phyloP scores from a whole-genome alignment of 2,888 invertebrate species.

The Chydorus sphaericus region DNA sequence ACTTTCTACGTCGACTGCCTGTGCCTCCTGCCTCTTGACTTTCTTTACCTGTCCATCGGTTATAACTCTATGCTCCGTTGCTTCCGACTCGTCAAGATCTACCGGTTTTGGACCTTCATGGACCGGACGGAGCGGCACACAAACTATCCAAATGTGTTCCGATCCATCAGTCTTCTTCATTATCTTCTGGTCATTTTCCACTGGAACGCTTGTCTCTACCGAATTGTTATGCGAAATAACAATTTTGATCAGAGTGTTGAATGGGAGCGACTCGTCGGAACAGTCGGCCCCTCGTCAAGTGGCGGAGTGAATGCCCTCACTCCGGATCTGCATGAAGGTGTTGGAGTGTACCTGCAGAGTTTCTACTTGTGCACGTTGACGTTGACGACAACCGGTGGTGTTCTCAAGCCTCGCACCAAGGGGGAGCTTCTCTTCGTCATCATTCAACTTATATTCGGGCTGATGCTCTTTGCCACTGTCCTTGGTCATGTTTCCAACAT shows the following conservation, averaged over 20 bases:
- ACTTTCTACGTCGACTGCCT: slow-evolving; percentile 97
- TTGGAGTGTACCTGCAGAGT: slow-evolving; percentile 90
- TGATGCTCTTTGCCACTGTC: slow-evolving; percentile 88
- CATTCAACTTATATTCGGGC: slow-evolving; percentile 80
- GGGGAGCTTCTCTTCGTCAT: slow-evolving; percentile 92
- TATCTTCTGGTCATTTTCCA: slow-evolving; percentile 96
- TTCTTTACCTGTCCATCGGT: slow-evolving; percentile 93
- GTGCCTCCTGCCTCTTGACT: slow-evolving; percentile 92
- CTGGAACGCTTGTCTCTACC: slow-evolving; percentile 98
- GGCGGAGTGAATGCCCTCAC: slow-evolving; percentile 42
- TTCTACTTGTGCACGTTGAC: slow-evolving; percentile 97
- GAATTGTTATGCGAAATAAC: slow-evolving; percentile 89
- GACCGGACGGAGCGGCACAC: slow-evolving; percentile 96
- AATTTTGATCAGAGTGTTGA: slow-evolving; percentile 86
- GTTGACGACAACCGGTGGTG: slow-evolving; percentile 84
- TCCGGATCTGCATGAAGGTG: slow-evolving; percentile 44
- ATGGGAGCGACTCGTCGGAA: slow-evolving; percentile 36
- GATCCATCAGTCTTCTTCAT: slow-evolving; percentile 81
- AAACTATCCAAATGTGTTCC: slow-evolving; percentile 94
- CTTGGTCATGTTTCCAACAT: slow-evolving; percentile 96
- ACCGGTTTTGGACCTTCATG: slow-evolving; percentile 96
- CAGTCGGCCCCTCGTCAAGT: slow-evolving; percentile 43
- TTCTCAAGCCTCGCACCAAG: slow-evolving; percentile 81
- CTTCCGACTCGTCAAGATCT: slow-evolving; percentile 92
- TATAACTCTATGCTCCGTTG: slow-evolving; percentile 84